Conservation (phyloP, 2,888 invertebrate species). For the Tinea trinotella region DNA sequence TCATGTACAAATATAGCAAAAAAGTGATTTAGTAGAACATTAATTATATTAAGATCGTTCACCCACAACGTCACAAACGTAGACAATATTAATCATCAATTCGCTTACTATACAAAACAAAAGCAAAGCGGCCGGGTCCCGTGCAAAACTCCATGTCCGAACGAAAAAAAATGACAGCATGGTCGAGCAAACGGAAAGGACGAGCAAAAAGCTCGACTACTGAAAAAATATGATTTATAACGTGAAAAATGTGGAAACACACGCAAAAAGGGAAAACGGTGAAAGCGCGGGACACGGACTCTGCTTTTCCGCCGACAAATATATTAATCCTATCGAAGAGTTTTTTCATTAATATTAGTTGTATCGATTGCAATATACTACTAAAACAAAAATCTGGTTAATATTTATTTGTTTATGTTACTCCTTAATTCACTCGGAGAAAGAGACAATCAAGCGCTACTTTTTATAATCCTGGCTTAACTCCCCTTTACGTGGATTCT, state of each 20-base stretch:
- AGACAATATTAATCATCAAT: constrained; percentile 51
- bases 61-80: constrained; percentile 20
- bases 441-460: too few species aligned
- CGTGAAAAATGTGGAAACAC: constrained; percentile 72
- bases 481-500: too few species aligned
- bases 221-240: constrained; percentile 73
- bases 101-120: constrained; percentile 51
- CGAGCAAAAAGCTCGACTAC: constrained; percentile 63
- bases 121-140: constrained; percentile 43
- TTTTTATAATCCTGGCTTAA: too few species aligned
- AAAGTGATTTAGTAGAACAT: constrained; percentile 4
- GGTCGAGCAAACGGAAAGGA: constrained; percentile 63
- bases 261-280: constrained; percentile 61
- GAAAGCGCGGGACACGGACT: constrained; percentile 46
- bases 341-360: constrained; percentile 36
- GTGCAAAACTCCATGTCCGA: constrained; percentile 23
- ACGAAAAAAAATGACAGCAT: constrained; percentile 60
- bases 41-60: constrained; percentile 14
- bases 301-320: constrained; percentile 60
- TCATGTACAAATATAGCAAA: neutral
- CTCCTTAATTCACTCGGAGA: too few species aligned
- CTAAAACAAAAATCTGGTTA: too few species aligned
- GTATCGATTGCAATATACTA: neutral
- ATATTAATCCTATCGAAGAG: constrained; percentile 59
- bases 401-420: too few species aligned